Base-by-base conservation (phyloP, 2,113 vertebrate genomes). In the Hystrix brachyura region DNA sequence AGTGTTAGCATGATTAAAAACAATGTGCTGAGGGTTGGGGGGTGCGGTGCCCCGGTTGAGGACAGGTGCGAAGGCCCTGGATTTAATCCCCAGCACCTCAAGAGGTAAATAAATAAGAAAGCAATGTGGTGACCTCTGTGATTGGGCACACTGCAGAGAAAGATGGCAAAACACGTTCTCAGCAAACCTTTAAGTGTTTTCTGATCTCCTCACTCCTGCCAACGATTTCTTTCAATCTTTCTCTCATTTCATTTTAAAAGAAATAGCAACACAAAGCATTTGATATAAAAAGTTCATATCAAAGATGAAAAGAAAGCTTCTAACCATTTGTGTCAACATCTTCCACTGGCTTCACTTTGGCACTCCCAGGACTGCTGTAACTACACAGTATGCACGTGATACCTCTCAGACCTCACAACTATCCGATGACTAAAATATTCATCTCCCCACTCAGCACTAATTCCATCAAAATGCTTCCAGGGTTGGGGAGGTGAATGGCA, bases 171-270 rank as follows among this genome's bases (percentile, higher is more conserved):
- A 48, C 6, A 55, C 1, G 48, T 76, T 19, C 43, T 55, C 55
- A 25, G n/a, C 18, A 48, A 15, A 59, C 3, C 38, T 65, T 46
- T 38, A 53, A 13, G 34, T 59, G n/a, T 53, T 78, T 55, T 71
- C 23, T 19, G 23, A 87, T 53, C 67, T 83, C 74, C 27, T 85
- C 48, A 43, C 13, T 64, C 78, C 23, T 34, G 38, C 21, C 55
- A 88, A 53, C 13, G 17, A 48, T 10, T 19, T 11, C 72, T 92
- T 48, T 59, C 12, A 51, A 5, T 88, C 64, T 57, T 86, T n/a
- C 19, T 74, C 91, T 69, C 65, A 12, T 88, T 84, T 91, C 59
- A 90, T 51, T 96, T 96, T 65, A 87, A 71, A 79, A 55, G 62
- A 64, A 89, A 64, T 10, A 76, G 29, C 69, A 84, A 83, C 3